These are phyloP conservation scores for Catamblyrhynchus diadema DNA, from an alignment of 2,797 vertebrate species.

Conservation along the genomic window DNA sequence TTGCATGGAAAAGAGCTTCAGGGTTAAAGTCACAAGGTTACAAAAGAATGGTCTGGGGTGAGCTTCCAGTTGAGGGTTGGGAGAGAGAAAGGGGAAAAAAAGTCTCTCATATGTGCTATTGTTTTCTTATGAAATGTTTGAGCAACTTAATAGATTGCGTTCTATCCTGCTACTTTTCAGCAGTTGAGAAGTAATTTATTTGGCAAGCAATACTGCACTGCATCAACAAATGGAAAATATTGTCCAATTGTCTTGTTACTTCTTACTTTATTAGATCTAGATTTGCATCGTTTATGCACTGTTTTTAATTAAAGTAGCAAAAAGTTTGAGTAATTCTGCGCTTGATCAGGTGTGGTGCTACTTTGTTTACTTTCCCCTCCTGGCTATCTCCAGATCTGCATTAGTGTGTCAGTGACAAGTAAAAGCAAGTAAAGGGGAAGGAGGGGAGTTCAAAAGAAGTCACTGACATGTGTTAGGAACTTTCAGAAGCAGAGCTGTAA, in stretches of 20 bases:
- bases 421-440: background rate
- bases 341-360: background rate
- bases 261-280: background rate
- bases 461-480: fast-evolving
- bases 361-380: background rate
- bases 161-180: background rate
- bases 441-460: background rate
- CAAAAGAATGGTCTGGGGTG: background rate
- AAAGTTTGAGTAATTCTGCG: background rate
- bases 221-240: background rate
- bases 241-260: background rate
- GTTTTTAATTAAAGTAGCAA: background rate
- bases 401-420: background rate
- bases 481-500: background rate
- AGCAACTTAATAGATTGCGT: background rate
- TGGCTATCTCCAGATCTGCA: background rate
- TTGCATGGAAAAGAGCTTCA: background rate
- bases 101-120: background rate
- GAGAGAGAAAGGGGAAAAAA: background rate
- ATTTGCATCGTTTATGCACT: background rate
- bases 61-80: background rate
- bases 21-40: background rate
- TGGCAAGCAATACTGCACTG: background rate
- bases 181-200: background rate
- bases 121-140: background rate